phyloP scores from a whole-genome alignment of 2,888 invertebrate genomes.

The Hypsopygia costalis region DNA sequence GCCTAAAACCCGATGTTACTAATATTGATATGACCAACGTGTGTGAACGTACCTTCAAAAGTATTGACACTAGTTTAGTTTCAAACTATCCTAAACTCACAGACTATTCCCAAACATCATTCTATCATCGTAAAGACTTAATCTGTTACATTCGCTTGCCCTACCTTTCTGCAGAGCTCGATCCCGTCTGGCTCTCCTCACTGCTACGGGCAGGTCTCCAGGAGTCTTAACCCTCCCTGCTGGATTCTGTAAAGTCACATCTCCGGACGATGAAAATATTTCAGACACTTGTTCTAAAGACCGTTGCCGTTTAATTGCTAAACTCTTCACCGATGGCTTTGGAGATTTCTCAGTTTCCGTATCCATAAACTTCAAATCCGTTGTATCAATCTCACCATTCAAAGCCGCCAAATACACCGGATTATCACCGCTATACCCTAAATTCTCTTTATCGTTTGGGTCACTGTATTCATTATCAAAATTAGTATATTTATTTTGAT shows the following conservation, averaged over 20 bases:
- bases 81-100: constrained; percentile 21
- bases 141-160: constrained; percentile 81
- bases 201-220: constrained; percentile 89
- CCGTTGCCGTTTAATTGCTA: constrained; percentile 80
- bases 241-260: constrained; percentile 85
- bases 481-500: constrained; percentile 63
- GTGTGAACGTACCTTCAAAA: too few species aligned
- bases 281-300: constrained; percentile 89
- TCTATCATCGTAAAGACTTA: constrained; percentile 93
- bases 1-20: too few species aligned
- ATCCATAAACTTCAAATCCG: constrained; percentile 38
- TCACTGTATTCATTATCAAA: constrained; percentile 74
- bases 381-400: constrained; percentile 56
- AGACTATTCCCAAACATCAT: constrained; percentile 87
- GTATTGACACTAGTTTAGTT: not conserved
- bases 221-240: constrained; percentile 90
- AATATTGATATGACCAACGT: too few species aligned
- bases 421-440: constrained; percentile 62
- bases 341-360: constrained; percentile 44
- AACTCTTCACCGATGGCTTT: constrained; percentile 48
- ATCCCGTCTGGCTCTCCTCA: constrained; percentile 83
- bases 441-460: constrained; percentile 68
- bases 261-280: constrained; percentile 85
- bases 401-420: constrained; percentile 66
- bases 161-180: constrained; percentile 77